These are phyloP conservation scores for Actinopyga echinites DNA, from an alignment of 53 echinoderm and acorn worm genomes.

Conservation along the genomic window DNA sequence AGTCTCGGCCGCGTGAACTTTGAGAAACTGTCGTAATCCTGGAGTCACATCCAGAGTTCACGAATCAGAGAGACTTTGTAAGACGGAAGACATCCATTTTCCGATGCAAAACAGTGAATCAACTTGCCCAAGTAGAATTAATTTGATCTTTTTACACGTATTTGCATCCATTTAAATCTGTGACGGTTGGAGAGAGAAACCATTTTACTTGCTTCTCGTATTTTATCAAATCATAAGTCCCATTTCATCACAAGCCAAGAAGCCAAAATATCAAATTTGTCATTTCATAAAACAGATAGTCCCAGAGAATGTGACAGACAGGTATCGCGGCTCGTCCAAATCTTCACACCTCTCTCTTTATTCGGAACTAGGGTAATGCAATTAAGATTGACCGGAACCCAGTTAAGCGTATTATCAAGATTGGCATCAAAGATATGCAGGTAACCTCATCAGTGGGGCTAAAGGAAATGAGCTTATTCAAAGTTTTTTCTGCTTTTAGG, in stretches of 20 bases:
- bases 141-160: slow-evolving; percentile 40
- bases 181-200: slow-evolving; percentile 19
- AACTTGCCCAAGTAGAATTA: slow-evolving; percentile 30
- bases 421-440: slow-evolving; percentile 27
- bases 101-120: slow-evolving; percentile 32
- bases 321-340: slow-evolving; percentile 21
- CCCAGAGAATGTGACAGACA: slow-evolving; percentile 11
- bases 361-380: slow-evolving; percentile 32
- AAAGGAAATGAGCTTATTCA: not conserved
- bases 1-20: too few species aligned
- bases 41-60: not conserved
- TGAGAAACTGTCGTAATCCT: not conserved
- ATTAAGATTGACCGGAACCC: slow-evolving; percentile 30
- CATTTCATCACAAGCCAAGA: slow-evolving; percentile 31
- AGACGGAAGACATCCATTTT: slow-evolving; percentile 18
- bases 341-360: not conserved
- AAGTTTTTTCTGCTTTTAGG: slow-evolving; percentile 21
- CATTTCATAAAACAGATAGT: slow-evolving; percentile 32
- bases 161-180: slow-evolving; percentile 41
- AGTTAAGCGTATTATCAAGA: slow-evolving; percentile 32
- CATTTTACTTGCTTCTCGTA: slow-evolving; percentile 1
- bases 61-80: too few species aligned
- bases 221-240: slow-evolving; percentile 38
- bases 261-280: slow-evolving; percentile 43
- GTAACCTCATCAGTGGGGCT: not conserved